Conservation (phyloP, 2,797 vertebrate genomes). For the Tinamus major region DNA sequence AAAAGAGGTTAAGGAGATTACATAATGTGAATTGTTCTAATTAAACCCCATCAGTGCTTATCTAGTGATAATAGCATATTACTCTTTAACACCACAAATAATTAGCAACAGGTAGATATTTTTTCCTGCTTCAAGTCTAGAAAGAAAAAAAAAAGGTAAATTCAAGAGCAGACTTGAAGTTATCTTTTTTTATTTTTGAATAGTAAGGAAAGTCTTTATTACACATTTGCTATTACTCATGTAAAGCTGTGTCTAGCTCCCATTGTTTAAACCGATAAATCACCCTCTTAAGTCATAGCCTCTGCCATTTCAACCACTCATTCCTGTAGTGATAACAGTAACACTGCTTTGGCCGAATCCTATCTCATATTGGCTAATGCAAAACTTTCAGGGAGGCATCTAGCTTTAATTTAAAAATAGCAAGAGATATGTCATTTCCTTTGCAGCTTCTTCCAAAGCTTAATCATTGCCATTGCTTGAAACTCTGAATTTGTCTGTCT, state of each 20-base stretch:
- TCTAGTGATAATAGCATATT: neutral
- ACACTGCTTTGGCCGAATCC: neutral
- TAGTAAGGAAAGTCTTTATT: neutral
- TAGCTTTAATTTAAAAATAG: conserved; percentile 33
- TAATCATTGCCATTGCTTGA: conserved; percentile 8
- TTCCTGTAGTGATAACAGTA: neutral
- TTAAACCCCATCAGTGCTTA: neutral
- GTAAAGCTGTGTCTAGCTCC: neutral
- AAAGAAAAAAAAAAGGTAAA: neutral
- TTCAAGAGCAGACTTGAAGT: neutral
- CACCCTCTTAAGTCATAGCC: neutral
- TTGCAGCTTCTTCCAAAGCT: neutral
- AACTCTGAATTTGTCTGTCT: neutral
- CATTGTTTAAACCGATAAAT: neutral
- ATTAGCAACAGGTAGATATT: neutral
- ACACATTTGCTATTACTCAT: neutral
- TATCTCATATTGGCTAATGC: neutral
- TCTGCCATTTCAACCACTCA: neutral
- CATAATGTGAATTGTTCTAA: neutral
- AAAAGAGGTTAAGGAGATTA: neutral
- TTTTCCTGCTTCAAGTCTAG: neutral
- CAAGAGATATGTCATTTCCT: neutral
- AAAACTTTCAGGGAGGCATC: conserved; percentile 2
- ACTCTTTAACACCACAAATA: neutral
- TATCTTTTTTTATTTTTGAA: neutral